These are phyloP conservation scores for Agonopterix subpropinquella DNA, from an alignment of 2,888 invertebrate genomes.

Conservation along the genomic window DNA sequence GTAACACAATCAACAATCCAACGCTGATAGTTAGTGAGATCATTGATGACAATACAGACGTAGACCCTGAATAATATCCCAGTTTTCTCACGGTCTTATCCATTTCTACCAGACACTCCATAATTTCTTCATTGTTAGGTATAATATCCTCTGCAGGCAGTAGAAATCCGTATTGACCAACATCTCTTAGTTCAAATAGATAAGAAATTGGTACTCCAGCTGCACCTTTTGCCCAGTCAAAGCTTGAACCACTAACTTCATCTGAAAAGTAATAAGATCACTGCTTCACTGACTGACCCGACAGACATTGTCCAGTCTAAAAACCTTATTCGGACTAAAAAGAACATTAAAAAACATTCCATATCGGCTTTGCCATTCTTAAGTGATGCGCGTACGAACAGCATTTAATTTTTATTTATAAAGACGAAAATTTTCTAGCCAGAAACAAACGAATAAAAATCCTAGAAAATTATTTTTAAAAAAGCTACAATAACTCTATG, in stretches of 20 bases:
- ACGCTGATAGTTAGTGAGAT: conserved; percentile 15
- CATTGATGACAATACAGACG: conserved; percentile 11
- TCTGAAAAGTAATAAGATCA: conserved; percentile 30
- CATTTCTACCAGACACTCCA: conserved; percentile 50
- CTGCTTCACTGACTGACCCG: no score
- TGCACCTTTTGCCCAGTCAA: conserved; percentile 75
- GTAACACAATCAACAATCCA: conserved; percentile 14
- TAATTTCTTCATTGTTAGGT: conserved; percentile 57
- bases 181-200: conserved; percentile 75
- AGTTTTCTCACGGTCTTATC: conserved; percentile 32
- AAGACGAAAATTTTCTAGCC: no score
- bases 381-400: no score
- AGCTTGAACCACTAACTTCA: conserved; percentile 53
- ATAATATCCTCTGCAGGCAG: conserved; percentile 67
- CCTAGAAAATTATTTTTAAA: no score
- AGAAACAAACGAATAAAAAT: no score
- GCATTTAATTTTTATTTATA: no score
- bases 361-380: no score
- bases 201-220: conserved; percentile 69
- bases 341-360: no score
- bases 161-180: conserved; percentile 69
- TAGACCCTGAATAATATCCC: conserved; percentile 30
- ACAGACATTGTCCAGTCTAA: no score
- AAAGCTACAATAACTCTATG: no score
- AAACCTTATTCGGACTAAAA: no score